These are phyloP conservation scores for Stomatorhinus walkeri DNA, from an alignment of 2,797 vertebrate species.

Conservation along the genomic window DNA sequence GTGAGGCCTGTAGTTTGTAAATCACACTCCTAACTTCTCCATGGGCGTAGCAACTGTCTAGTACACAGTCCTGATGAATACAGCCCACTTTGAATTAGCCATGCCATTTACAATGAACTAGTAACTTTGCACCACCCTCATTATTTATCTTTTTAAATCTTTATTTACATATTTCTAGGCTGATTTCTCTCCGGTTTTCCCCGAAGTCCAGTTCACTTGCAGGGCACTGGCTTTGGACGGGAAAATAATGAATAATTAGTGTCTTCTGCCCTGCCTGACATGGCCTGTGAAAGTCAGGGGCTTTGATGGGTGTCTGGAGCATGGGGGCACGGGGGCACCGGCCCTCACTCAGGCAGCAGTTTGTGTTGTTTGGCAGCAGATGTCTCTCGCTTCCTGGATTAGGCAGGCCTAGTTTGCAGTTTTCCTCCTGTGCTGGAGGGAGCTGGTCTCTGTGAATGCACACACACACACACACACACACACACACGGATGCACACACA, in stretches of 20 bases:
- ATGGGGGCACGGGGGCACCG: not conserved
- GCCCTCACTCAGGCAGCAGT: constrained; percentile 14
- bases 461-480: not conserved
- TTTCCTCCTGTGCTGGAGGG: not conserved
- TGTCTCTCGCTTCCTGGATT: constrained; percentile 21
- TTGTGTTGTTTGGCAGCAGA: constrained; percentile 28
- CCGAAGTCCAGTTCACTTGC: constrained; percentile 20
- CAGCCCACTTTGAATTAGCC: constrained; percentile 13
- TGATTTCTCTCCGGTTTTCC: constrained; percentile 13
- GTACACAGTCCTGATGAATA: constrained; percentile 20
- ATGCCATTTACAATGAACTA: not conserved
- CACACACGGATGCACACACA: not conserved
- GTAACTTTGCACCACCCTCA: not conserved
- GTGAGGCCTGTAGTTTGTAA: constrained; percentile 21
- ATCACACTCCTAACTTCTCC: not conserved
- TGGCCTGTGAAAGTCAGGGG: constrained; percentile 18
- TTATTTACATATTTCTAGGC: constrained; percentile 25
- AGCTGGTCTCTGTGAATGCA: constrained; percentile 5
- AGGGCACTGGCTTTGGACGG: constrained; percentile 18
- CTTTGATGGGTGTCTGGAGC: constrained; percentile 21
- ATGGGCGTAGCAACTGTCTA: constrained; percentile 14
- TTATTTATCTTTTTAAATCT: constrained; percentile 21
- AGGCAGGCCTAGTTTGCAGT: constrained; percentile 22
- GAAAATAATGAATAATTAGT: constrained; percentile 12
- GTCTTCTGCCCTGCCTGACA: not conserved